A percentile compares a stretch with the other conserved stretches of the same genome.
Evolutionary conservation across 2,113 vertebrate species (phyloP).

Genomic region (Panurus biarmicus): DNA sequence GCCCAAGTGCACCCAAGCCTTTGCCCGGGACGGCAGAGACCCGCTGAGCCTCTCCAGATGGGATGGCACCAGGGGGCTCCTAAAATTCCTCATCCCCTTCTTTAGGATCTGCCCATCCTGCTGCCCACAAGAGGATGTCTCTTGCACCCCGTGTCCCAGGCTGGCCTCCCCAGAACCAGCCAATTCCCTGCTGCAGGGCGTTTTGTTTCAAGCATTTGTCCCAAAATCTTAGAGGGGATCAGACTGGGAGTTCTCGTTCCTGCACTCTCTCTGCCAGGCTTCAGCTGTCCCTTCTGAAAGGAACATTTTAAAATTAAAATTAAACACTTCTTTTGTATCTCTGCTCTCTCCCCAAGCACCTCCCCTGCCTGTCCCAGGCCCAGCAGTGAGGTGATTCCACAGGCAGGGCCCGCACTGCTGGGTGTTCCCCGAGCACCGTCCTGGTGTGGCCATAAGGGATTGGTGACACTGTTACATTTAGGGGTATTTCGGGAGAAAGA

Average conservation of each 20-base stretch:
- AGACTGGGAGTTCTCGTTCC: not conserved
- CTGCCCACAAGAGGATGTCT: not conserved
- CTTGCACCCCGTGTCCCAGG: rapidly evolving
- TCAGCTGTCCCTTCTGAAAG: not conserved
- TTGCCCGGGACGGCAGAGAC: not conserved
- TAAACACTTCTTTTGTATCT: not conserved
- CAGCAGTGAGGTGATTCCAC: rapidly evolving
- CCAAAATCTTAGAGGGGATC: not conserved
- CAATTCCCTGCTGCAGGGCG: not conserved
- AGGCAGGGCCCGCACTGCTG: not conserved
- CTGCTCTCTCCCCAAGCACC: not conserved
- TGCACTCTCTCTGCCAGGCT: not conserved
- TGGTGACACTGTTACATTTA: not conserved
- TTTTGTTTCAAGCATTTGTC: rapidly evolving
- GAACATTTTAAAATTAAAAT: not conserved
- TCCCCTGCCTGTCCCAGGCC: not conserved
- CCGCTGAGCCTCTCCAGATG: not conserved
- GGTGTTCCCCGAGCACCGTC: not conserved
- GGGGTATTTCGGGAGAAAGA: not conserved
- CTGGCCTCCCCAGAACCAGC: too few species aligned
- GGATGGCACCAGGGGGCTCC: not conserved
- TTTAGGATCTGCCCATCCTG: not conserved
- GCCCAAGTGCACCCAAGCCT: not conserved
- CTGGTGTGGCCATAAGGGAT: not conserved
- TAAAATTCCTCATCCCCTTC: not conserved